Conservation (phyloP, 2,888 invertebrate species). For the Catocala fraxini region DNA sequence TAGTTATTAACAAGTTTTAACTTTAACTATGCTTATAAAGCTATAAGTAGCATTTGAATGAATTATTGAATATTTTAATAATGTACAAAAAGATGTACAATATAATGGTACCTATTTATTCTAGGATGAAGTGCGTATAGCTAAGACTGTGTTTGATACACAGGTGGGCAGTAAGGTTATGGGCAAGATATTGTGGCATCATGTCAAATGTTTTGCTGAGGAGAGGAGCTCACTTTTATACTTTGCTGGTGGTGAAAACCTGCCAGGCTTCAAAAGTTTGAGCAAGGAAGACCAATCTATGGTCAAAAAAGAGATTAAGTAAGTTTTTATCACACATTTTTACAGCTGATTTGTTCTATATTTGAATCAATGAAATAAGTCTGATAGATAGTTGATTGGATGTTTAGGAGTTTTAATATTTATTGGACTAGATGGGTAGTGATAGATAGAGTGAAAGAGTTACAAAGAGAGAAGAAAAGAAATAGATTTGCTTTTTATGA, state of each 20-base stretch:
- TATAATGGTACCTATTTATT: constrained; percentile 34
- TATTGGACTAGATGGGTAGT: too few species aligned
- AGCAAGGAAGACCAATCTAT: constrained; percentile 90
- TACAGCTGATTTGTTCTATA: too few species aligned
- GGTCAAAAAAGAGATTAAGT: constrained; percentile 90
- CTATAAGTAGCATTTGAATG: too few species aligned
- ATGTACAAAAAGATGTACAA: constrained; percentile 50
- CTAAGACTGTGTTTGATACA: constrained; percentile 94
- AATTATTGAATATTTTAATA: too few species aligned
- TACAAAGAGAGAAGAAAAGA: too few species aligned
- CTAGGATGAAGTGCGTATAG: constrained; percentile 91
- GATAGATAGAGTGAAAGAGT: too few species aligned
- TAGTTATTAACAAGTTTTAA: too few species aligned
- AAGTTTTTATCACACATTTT: constrained; percentile 61
- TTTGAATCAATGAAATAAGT: too few species aligned
- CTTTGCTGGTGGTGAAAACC: constrained; percentile 90
- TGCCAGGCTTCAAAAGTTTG: constrained; percentile 93
- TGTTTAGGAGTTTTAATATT: too few species aligned
- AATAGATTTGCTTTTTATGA: too few species aligned
- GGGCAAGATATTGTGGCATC: constrained; percentile 96
- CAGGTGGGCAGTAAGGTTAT: constrained; percentile 94
- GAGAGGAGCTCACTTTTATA: constrained; percentile 91
- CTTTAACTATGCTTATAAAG: too few species aligned
- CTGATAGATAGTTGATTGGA: too few species aligned
- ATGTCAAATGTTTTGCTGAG: constrained; percentile 95